Conservation (phyloP, 2,113 vertebrate genomes). For the Oreochromis spilurus region DNA sequence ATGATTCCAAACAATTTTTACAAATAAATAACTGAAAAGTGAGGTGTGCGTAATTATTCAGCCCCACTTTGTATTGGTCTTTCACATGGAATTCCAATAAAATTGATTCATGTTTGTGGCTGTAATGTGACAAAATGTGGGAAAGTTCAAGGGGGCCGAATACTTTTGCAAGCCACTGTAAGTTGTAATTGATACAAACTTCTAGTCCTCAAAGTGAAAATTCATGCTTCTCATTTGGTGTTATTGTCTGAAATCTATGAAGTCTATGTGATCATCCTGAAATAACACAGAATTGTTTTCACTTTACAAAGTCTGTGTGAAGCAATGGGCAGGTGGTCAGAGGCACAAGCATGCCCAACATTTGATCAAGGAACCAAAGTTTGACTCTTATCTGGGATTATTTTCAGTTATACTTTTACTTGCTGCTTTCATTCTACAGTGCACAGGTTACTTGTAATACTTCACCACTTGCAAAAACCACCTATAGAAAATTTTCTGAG, state of each 20-base stretch:
- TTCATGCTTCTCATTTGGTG: not conserved
- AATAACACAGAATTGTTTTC: not conserved
- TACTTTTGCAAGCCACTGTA: not conserved
- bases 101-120: too few species aligned
- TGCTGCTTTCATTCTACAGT: not conserved
- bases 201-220: not conserved
- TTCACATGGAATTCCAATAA: too few species aligned
- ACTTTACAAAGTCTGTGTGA: not conserved
- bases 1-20: too few species aligned
- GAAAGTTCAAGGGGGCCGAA: too few species aligned
- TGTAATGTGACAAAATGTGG: too few species aligned
- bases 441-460: not conserved
- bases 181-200: not conserved
- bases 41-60: too few species aligned
- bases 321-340: not conserved
- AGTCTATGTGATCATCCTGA: not conserved
- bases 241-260: not conserved
- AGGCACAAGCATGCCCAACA: accelerated
- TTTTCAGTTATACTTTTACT: not conserved
- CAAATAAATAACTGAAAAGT: too few species aligned
- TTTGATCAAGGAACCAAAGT: not conserved
- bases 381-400: not conserved
- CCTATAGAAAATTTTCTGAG: not conserved
- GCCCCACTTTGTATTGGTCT: too few species aligned
- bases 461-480: not conserved